These are phyloP conservation scores for Drosophila kepulauana DNA, from an alignment of 1,140 invertebrate species.

Conservation along the genomic window DNA sequence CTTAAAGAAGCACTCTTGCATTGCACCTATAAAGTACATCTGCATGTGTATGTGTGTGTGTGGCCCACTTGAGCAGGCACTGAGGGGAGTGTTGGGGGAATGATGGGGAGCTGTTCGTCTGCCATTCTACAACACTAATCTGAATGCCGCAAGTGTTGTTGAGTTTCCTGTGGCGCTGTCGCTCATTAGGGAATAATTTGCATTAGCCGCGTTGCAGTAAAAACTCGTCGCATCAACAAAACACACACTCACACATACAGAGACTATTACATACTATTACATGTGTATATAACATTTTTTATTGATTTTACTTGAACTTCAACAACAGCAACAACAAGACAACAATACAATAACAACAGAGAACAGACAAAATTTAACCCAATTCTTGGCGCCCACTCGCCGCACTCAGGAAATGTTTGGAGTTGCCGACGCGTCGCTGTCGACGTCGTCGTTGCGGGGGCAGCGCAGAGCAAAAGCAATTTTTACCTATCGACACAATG, in stretches of 20 bases:
- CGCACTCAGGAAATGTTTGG: conserved; percentile 56
- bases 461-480: conserved; percentile 43
- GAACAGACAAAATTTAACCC: conserved; percentile 58
- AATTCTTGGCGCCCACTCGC: conserved; percentile 68
- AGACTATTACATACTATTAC: neutral
- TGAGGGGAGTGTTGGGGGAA: neutral
- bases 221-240: conserved; percentile 25
- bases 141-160: conserved; percentile 77
- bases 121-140: conserved; percentile 60
- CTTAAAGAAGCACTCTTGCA: conserved; percentile 4
- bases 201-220: conserved; percentile 44
- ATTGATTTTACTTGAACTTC: conserved; percentile 76
- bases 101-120: conserved; percentile 16
- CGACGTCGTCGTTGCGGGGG: conserved; percentile 16
- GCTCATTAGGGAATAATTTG: conserved; percentile 77
- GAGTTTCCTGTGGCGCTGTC: conserved; percentile 68
- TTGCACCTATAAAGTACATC: conserved; percentile 44
- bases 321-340: conserved; percentile 35
- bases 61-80: conserved; percentile 63
- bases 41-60: conserved; percentile 16
- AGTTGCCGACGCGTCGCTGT: conserved; percentile 27
- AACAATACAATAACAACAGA: conserved; percentile 26
- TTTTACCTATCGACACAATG: conserved; percentile 56
- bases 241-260: neutral
- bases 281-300: conserved; percentile 24